Evolutionary conservation across 2,888 invertebrate genomes (phyloP), one percentile per base, ranked within the genome.

Genomic region (Thera britannica): DNA sequence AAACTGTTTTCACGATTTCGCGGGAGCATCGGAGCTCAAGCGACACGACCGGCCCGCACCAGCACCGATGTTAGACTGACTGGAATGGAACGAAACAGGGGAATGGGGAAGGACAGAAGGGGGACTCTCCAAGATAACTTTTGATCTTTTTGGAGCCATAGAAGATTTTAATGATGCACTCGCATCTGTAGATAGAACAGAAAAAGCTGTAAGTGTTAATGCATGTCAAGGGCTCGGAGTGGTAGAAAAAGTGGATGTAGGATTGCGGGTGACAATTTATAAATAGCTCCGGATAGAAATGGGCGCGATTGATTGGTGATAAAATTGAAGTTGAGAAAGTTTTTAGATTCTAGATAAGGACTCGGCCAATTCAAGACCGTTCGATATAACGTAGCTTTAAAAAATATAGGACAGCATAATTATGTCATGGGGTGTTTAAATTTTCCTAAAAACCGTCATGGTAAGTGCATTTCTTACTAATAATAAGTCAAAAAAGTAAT

Each of bases 141-240:
- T 92, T 92, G 92, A 93, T 92, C 93, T 93, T 92, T 93, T 92
- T 90, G 89, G 89, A 88, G 83, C 85, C 83, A 85, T 86, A 90
- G 90, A 86, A 88, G 90, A 91, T 92, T 93, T 92, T 92, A 93
- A 93, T 93, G 93, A 92, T 88, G 90, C 89, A 88, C 87, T 84
- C 90, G 88, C 92, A 93, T 91, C 91, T 92, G 93, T 90, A 87
- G 82, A 85, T 85, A 83, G 81, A 78, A 85, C 83, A 88, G 90
- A 93, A 93, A 93, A 93, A 92, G 87, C 88, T 87, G 83, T 91
- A 91, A 92, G 93, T 93, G 93, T 93, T 92, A 93, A 93, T 92
- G 89, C 92, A 90, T 92, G 92, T 92, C 90, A 90, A 91, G 90
- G 89, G 89, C 90, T 90, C 82, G 85, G 83, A 84, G 90, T 91